Evolutionary conservation across 2,888 invertebrate genomes (phyloP).

Genomic region (Eilema sororculum): DNA sequence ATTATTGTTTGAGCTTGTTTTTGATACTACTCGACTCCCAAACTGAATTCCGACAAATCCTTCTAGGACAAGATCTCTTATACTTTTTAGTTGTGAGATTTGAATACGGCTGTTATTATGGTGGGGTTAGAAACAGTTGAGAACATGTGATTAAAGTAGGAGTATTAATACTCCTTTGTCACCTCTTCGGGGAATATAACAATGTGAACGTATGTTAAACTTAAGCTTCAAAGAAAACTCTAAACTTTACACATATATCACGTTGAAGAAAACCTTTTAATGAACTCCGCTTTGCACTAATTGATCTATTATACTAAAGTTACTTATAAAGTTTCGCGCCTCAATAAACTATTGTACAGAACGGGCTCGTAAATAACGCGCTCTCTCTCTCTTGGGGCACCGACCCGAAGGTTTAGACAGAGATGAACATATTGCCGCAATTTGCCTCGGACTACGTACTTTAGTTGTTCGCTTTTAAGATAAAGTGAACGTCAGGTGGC

Average conservation of each 20-base stretch:
- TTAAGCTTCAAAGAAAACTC: background rate
- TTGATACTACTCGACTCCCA: background rate
- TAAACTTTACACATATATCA: background rate
- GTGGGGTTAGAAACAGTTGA: background rate
- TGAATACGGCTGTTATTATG: background rate
- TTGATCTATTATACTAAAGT: conserved; percentile 15
- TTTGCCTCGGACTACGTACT: conserved; percentile 17
- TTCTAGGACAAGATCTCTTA: too few species aligned
- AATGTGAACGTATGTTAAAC: too few species aligned
- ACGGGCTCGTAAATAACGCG: conserved; percentile 21
- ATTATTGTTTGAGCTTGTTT: background rate
- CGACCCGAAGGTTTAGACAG: conserved; percentile 17
- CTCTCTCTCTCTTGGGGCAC: conserved; percentile 17
- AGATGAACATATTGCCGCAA: conserved; percentile 19
- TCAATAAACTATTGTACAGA: conserved; percentile 18
- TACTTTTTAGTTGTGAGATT: too few species aligned
- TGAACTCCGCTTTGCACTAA: conserved; percentile 2
- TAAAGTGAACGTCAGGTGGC: conserved; percentile 8
- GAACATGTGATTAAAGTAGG: background rate
- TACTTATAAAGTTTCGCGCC: conserved; percentile 16
- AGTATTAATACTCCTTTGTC: too few species aligned
- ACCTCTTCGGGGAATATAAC: background rate
- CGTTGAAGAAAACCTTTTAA: conserved; percentile 1
- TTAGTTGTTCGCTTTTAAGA: conserved; percentile 15
- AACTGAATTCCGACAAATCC: too few species aligned